These are phyloP conservation scores for Myotis vivesi DNA, from an alignment of 2,797 vertebrate species.

Conservation along the genomic window DNA sequence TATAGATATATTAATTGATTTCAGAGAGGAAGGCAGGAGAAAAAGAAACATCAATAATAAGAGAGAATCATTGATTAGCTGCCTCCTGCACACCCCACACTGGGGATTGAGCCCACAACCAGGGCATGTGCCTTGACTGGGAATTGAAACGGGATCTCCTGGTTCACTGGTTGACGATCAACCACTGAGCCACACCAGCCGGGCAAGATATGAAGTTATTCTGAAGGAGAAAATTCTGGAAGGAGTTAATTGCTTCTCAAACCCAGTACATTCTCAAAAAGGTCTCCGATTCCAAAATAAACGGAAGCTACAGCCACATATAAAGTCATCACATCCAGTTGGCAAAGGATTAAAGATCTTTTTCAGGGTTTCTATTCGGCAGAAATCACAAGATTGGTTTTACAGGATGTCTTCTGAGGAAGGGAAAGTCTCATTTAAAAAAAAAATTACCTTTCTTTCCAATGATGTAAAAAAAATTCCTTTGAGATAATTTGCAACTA, in stretches of 20 bases:
- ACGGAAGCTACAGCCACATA: slow-evolving; percentile 19
- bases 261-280: not conserved
- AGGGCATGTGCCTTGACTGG: too few species aligned
- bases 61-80: too few species aligned
- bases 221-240: slow-evolving; percentile 32
- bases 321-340: slow-evolving; percentile 35
- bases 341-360: slow-evolving; percentile 19
- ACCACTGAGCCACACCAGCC: too few species aligned
- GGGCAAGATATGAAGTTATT: not conserved
- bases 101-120: not conserved
- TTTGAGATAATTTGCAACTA: slow-evolving; percentile 74
- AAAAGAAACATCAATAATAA: too few species aligned
- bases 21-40: too few species aligned
- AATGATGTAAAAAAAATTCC: slow-evolving; percentile 54
- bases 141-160: too few species aligned
- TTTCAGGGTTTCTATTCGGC: not conserved
- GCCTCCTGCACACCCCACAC: too few species aligned
- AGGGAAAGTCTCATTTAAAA: slow-evolving; percentile 68
- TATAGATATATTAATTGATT: too few species aligned
- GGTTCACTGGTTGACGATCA: too few species aligned
- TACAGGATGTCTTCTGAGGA: slow-evolving; percentile 59
- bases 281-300: slow-evolving; percentile 21
- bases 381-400: slow-evolving; percentile 52
- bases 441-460: slow-evolving; percentile 60
- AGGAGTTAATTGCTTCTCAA: slow-evolving; percentile 24